Percentiles rank a stretch among this genome's conserved stretches.
Evolutionary conservation across 1,140 invertebrate species (phyloP).

Genomic region (Acromyrmex heyeri): DNA sequence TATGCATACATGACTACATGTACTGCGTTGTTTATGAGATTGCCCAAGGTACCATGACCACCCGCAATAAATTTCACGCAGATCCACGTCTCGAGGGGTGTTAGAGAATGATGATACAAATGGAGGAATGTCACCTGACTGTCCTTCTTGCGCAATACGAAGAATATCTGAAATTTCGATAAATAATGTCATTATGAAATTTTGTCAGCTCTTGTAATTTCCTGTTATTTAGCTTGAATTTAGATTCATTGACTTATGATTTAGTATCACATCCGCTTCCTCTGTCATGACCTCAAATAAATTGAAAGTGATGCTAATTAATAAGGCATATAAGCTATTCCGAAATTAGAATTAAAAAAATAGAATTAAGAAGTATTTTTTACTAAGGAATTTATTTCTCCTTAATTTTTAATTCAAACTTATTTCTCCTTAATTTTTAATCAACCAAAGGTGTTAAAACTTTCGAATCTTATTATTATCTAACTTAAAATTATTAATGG

Average conservation of each 20-base stretch:
- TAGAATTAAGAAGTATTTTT: neutral
- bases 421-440: too few species aligned
- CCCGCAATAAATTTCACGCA: constrained; percentile 97
- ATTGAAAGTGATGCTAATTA: constrained; percentile 5
- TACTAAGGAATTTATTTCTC: neutral
- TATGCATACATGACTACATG: constrained; percentile 98
- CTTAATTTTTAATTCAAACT: too few species aligned
- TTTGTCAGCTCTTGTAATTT: neutral
- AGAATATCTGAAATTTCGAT: constrained; percentile 90
- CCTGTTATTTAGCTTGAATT: constrained; percentile 9
- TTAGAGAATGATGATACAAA: constrained; percentile 97
- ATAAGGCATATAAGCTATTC: neutral
- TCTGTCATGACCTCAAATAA: neutral
- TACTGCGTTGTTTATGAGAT: constrained; percentile 97
- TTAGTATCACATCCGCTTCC: neutral
- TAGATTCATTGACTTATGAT: constrained; percentile 10
- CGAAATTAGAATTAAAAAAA: neutral
- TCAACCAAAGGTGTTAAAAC: too few species aligned
- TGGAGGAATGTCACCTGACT: constrained; percentile 97
- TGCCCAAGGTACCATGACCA: constrained; percentile 96
- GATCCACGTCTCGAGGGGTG: constrained; percentile 98
- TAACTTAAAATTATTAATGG: constrained; percentile 2
- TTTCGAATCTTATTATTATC: neutral
- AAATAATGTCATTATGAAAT: neutral
- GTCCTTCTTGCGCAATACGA: constrained; percentile 96